A percentile compares a stretch with the other conserved stretches of the same genome.
These are phyloP conservation scores for Hipparchia sbordonii DNA, from an alignment of 2,888 invertebrate genomes.

Conservation along the genomic window DNA sequence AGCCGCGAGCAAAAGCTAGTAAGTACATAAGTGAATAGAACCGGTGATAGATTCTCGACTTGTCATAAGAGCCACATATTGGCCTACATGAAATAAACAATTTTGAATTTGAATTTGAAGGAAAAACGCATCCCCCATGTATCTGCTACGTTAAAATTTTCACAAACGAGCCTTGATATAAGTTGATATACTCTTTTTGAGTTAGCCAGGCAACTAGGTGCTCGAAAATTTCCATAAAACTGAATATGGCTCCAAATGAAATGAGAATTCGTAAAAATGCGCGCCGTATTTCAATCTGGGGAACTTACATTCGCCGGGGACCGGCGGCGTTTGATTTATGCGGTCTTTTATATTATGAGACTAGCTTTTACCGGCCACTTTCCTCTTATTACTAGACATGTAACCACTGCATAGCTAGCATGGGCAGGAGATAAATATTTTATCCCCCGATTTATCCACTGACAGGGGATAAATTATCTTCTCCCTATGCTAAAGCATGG, in stretches of 20 bases:
- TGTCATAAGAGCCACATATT: no score
- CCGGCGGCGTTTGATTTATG: conserved; percentile 28
- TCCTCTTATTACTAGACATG: background rate
- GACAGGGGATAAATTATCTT: no score
- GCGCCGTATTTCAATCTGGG: conserved; percentile 30
- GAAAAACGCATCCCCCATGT: background rate
- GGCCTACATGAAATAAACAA: no score
- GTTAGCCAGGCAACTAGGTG: conserved; percentile 23
- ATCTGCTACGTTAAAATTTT: background rate
- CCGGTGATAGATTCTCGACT: no score
- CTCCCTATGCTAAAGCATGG: no score
- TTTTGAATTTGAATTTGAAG: no score
- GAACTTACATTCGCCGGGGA: conserved; percentile 20
- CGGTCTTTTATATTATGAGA: conserved; percentile 25
- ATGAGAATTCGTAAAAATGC: conserved; percentile 32
- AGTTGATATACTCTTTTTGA: conserved; percentile 17
- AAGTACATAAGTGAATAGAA: no score
- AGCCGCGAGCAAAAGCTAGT: no score
- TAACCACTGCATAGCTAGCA: background rate
- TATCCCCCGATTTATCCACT: no score
- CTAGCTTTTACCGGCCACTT: conserved; percentile 3
- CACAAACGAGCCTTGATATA: background rate
- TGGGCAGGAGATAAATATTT: no score
- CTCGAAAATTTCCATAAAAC: conserved; percentile 36
- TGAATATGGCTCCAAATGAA: conserved; percentile 33